Base-by-base conservation (phyloP, 2,888 invertebrate species). In the Mesopsocus fuscifrons region DNA sequence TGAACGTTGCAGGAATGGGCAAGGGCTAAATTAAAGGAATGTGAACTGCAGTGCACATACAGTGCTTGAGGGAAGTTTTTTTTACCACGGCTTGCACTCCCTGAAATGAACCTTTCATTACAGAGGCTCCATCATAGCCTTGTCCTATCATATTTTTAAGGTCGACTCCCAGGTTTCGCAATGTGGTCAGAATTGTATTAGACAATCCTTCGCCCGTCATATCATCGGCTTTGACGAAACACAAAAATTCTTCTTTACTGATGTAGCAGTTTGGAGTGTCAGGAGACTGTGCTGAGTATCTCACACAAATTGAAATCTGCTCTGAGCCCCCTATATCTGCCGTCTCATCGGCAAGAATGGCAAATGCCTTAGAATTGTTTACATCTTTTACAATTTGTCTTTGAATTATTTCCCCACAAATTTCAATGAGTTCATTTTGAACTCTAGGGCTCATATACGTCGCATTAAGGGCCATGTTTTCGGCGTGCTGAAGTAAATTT, bases 381-480 rank as follows among this genome's bases (percentile, higher is more conserved):
- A 49, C 45, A n/a, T 44, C 40, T 16, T 21, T 33, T 15, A 47
- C 38, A 15, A 49, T 51, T 11, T 33, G 31, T 31, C 18, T 4
- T 33, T 41, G 22, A 34, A 48, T 44, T 13, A 46, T 20, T 9
- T 42, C 34, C n/a, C 45, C 48, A 22, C 45, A 47, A 4, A 31
- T 16, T 9, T 32, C 17, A 4, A 50, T 49, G 11, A 52, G n/a
- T 21, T 46, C 42, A 41, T 50, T 51, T 42, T 51, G 50, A 11
- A 50, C 32, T 11, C 22, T 35, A 11, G 40, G 30, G 15, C 48
- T 50, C 16, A 42, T 21, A 42, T 51, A 52, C 17, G 44, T 41
- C 9, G 49, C 48, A 35, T 51, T 51, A 32, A 21, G 23, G 15
- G 30, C 11, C 13, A 13, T 16, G 40, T 16, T 41, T 21, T 44